phyloP scores from a whole-genome alignment of 2,113 vertebrate species.

The Sylvietta virens region DNA sequence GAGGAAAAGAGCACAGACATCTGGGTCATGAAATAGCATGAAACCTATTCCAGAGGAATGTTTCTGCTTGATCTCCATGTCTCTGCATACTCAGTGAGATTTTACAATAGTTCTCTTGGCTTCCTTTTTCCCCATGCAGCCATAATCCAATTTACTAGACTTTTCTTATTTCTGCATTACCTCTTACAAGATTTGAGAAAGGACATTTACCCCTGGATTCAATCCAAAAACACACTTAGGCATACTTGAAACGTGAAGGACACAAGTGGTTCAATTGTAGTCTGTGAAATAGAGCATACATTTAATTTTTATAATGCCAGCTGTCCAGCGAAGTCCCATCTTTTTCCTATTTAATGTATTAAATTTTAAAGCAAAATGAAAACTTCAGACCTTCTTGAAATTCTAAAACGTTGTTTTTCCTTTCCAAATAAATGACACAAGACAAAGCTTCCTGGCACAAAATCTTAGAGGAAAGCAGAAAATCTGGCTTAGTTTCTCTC shows the following conservation, averaged over 20 bases:
- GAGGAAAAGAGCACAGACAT: neutral
- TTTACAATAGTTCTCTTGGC: neutral
- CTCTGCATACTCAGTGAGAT: neutral
- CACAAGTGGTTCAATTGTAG: neutral
- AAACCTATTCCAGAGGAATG: neutral
- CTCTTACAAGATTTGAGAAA: neutral
- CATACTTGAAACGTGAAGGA: neutral
- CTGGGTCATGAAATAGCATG: neutral
- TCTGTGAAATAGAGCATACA: neutral
- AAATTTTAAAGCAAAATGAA: neutral
- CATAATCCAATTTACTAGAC: neutral
- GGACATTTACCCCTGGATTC: neutral
- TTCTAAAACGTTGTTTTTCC: neutral
- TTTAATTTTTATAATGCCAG: neutral
- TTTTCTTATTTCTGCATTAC: neutral
- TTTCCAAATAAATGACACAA: neutral
- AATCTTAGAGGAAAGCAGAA: neutral
- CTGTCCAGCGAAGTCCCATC: neutral
- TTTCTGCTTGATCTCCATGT: neutral
- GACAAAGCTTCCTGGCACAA: neutral
- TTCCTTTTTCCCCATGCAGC: neutral
- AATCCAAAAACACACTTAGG: neutral
- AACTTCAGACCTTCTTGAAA: neutral
- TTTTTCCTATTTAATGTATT: neutral
- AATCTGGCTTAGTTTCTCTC: neutral